Evolutionary conservation across 1,140 invertebrate genomes (phyloP).

Genomic region (Tyrophagus putrescentiae): DNA sequence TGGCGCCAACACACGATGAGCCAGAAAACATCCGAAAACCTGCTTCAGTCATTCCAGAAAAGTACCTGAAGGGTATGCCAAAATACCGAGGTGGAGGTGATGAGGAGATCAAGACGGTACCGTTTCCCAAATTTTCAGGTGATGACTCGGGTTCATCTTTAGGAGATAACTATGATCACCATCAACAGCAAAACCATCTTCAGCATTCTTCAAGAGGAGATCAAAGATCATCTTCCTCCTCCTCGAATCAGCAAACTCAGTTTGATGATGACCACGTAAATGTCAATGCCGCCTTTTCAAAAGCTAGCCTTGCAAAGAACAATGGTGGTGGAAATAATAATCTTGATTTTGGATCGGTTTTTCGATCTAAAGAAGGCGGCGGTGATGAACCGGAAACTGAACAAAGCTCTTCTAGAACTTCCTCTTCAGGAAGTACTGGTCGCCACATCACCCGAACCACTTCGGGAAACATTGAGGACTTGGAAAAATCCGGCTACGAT

Average conservation of each 20-base stretch:
- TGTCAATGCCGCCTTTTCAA: background rate
- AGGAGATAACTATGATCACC: background rate
- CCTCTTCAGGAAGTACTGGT: too few relatives aligned
- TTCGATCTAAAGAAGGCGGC: background rate
- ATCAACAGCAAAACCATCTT: background rate
- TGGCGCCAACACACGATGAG: background rate
- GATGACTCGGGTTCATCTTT: background rate
- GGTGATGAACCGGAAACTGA: background rate
- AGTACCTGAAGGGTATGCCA: slow-evolving; percentile 7
- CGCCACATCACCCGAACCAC: slow-evolving; percentile 1
- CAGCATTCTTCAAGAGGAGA: background rate
- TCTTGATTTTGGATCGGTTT: background rate
- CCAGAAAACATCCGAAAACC: background rate
- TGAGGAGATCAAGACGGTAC: background rate
- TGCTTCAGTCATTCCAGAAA: slow-evolving; percentile 2
- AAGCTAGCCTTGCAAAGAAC: background rate
- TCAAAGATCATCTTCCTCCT: background rate
- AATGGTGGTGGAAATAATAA: background rate
- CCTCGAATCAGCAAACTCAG: too few relatives aligned
- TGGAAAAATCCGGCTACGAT: slow-evolving; percentile 17
- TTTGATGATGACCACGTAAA: background rate
- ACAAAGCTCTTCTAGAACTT: too few relatives aligned
- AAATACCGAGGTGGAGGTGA: background rate
- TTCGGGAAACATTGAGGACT: background rate
- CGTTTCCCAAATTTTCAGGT: background rate